Conservation (phyloP, 2,888 invertebrate genomes). For the Ophion obscuratus region DNA sequence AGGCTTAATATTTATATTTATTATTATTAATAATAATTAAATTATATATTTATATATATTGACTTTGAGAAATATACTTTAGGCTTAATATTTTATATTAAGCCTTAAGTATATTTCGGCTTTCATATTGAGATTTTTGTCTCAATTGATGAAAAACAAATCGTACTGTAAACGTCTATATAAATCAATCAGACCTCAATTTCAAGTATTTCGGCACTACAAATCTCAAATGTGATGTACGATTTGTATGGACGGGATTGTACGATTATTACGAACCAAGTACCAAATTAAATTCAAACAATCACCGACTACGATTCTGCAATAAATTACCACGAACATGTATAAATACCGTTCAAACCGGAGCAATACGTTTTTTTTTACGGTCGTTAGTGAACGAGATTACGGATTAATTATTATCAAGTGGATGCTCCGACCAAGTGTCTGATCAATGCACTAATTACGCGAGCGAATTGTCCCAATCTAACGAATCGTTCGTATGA, state of each 20-base stretch:
- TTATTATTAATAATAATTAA: too few species aligned
- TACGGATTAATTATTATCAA: neutral
- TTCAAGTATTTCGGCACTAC: too few species aligned
- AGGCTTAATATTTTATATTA: too few species aligned
- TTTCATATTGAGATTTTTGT: too few species aligned
- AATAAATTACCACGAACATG: neutral
- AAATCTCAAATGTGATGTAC: neutral
- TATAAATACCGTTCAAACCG: neutral
- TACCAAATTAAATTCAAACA: neutral
- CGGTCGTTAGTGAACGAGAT: neutral
- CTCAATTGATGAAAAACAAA: neutral
- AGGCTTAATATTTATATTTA: too few species aligned
- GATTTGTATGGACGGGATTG: too few species aligned
- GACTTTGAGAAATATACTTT: too few species aligned
- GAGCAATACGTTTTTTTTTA: neutral
- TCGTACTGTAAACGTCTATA: neutral
- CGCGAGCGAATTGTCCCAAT: neutral
- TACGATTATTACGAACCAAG: too few species aligned
- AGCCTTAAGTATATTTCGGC: too few species aligned
- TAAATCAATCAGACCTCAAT: neutral
- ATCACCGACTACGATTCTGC: neutral
- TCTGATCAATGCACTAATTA: neutral
- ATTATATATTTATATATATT: too few species aligned
- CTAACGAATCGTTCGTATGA: slow-evolving; percentile 28
- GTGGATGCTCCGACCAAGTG: neutral